Conservation (phyloP, 2,888 invertebrate genomes). For the Phlogophora meticulosa region DNA sequence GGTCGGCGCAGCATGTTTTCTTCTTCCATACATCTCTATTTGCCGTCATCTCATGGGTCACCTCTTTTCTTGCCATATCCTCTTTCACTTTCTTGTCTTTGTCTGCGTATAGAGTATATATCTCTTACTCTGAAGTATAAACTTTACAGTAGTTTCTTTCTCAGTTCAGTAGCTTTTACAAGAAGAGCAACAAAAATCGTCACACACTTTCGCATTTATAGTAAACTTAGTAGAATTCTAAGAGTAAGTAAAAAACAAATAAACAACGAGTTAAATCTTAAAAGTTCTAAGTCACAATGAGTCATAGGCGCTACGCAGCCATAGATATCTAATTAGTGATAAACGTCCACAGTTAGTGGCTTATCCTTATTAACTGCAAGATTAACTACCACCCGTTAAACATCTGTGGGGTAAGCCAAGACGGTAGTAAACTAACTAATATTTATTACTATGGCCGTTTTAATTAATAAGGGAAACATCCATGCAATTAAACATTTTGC, state of each 20-base stretch:
- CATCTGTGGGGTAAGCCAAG: constrained; percentile 11
- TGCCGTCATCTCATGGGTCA: too few species aligned
- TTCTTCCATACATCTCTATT: too few species aligned
- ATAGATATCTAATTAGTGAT: constrained; percentile 40
- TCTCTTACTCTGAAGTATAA: too few species aligned
- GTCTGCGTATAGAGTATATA: too few species aligned
- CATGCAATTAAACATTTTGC: neutral
- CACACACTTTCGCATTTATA: too few species aligned
- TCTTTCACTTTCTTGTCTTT: too few species aligned
- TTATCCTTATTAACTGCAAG: constrained; percentile 39
- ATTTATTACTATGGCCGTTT: constrained; percentile 39
- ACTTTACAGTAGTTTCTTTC: too few species aligned
- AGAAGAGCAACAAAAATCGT: too few species aligned
- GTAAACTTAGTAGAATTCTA: neutral
- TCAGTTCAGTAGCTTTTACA: too few species aligned
- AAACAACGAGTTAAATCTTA: neutral
- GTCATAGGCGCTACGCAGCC: constrained; percentile 14
- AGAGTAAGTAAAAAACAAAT: neutral
- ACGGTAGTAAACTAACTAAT: constrained; percentile 23
- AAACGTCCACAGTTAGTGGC: constrained; percentile 29
- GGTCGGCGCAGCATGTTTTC: too few species aligned
- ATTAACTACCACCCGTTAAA: constrained; percentile 42
- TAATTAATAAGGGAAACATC: constrained; percentile 27
- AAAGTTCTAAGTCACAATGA: neutral
- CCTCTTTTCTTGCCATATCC: too few species aligned